Conservation (phyloP, 2,888 invertebrate species). For the Chrysomela aeneicollis region DNA sequence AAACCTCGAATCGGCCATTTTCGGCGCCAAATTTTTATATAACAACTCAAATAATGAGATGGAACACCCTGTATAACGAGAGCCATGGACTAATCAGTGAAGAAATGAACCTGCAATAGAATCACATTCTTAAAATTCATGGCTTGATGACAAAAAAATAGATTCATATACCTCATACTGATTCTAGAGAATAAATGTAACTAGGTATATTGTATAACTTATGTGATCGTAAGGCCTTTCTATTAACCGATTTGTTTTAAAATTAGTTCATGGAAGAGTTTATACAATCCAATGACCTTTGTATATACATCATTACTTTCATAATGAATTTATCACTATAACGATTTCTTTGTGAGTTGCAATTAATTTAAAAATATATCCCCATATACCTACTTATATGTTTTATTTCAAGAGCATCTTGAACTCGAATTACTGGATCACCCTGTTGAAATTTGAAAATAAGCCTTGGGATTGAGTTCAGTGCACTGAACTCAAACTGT, state of each 20-base stretch:
- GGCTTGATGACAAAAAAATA: no score
- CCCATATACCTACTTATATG: slow-evolving; percentile 10
- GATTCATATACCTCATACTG: no score
- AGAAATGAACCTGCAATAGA: no score
- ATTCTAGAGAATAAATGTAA: slow-evolving; percentile 21
- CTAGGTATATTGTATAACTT: slow-evolving; percentile 48
- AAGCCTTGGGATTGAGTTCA: no score
- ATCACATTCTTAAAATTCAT: not conserved
- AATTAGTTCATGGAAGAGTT: slow-evolving; percentile 42
- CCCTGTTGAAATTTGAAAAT: not conserved
- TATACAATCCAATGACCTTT: slow-evolving; percentile 39
- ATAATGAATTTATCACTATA: slow-evolving; percentile 41
- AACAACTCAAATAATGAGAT: no score
- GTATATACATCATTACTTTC: slow-evolving; percentile 42
- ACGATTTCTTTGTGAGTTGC: slow-evolving; percentile 51
- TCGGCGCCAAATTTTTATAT: no score
- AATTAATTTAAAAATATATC: slow-evolving; percentile 44
- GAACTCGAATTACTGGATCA: not conserved
- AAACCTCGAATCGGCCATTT: no score
- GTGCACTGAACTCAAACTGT: no score
- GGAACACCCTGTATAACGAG: no score
- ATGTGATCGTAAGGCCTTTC: slow-evolving; percentile 57
- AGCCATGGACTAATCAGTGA: no score
- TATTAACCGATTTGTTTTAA: slow-evolving; percentile 36
- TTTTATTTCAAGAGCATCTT: not conserved